Conservation (phyloP, 2,797 vertebrate genomes). For the Poeciliopsis paucimaculata region DNA sequence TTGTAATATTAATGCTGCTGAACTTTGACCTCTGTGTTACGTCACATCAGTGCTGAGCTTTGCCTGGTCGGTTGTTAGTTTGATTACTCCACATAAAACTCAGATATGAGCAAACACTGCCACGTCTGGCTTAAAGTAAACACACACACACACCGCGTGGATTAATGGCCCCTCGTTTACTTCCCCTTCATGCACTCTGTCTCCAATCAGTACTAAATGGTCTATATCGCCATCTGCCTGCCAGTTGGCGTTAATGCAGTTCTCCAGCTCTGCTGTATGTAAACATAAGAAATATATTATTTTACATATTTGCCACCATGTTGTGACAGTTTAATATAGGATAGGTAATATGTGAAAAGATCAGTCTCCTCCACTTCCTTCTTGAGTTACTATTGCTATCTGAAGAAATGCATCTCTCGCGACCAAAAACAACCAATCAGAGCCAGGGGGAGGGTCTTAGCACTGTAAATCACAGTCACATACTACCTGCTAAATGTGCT, state of each 20-base stretch:
- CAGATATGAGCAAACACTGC: conserved; percentile 25
- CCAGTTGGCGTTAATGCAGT: neutral
- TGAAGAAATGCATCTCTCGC: neutral
- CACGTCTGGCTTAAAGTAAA: conserved; percentile 15
- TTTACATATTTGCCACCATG: no score
- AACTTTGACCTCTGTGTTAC: conserved; percentile 47
- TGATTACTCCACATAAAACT: conserved; percentile 61
- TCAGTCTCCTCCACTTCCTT: neutral
- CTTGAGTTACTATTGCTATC: neutral
- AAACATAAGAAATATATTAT: no score
- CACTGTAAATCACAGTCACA: neutral
- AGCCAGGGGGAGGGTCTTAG: neutral
- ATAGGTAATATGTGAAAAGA: neutral
- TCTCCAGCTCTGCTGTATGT: neutral
- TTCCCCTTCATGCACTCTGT: conserved; percentile 34
- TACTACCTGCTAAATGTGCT: neutral
- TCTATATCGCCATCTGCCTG: conserved; percentile 56
- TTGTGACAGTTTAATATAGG: no score
- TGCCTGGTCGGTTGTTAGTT: conserved; percentile 48
- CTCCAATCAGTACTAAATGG: conserved; percentile 4
- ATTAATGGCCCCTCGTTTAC: conserved; percentile 53
- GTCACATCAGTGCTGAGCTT: conserved; percentile 46
- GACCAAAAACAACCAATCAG: neutral
- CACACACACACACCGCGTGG: conserved; percentile 19
- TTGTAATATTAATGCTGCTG: conserved; percentile 17